These are phyloP conservation scores for Sebastes hubbsi DNA, from an alignment of 2,797 vertebrate genomes.

Conservation along the genomic window DNA sequence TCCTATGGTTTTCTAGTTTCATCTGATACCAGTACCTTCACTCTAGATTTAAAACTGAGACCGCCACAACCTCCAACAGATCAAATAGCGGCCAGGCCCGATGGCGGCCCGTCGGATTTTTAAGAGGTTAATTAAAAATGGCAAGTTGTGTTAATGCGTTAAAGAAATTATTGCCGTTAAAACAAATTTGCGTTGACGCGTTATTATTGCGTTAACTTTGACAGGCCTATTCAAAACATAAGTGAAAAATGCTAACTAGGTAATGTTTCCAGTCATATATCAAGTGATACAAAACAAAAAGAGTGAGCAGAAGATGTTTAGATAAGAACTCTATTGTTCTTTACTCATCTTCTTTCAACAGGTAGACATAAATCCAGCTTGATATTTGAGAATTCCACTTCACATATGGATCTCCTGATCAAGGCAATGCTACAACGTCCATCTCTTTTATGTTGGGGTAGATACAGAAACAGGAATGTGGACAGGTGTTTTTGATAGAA, in stretches of 20 bases:
- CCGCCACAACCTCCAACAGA: no score
- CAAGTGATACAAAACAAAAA: background rate
- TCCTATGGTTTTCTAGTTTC: no score
- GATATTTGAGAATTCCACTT: conserved; percentile 46
- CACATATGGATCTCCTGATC: conserved; percentile 32
- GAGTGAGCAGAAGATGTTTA: background rate
- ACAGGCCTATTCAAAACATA: background rate
- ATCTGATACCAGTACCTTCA: no score
- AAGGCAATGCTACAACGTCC: background rate
- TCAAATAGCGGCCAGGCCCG: fast-evolving
- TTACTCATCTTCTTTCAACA: conserved; percentile 16
- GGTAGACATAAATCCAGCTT: conserved; percentile 34
- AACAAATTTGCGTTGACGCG: no score
- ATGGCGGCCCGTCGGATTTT: no score
- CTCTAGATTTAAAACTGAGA: no score
- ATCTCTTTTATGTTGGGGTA: conserved; percentile 23
- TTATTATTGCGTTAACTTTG: no score
- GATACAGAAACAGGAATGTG: conserved; percentile 42
- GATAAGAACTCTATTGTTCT: conserved; percentile 21
- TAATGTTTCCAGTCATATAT: background rate
- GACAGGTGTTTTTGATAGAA: conserved; percentile 45
- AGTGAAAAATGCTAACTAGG: background rate
- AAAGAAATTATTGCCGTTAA: no score
- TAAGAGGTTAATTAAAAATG: no score
- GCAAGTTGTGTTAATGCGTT: no score